Conservation (phyloP, 2,888 invertebrate genomes). For the Esperia sulphurella region DNA sequence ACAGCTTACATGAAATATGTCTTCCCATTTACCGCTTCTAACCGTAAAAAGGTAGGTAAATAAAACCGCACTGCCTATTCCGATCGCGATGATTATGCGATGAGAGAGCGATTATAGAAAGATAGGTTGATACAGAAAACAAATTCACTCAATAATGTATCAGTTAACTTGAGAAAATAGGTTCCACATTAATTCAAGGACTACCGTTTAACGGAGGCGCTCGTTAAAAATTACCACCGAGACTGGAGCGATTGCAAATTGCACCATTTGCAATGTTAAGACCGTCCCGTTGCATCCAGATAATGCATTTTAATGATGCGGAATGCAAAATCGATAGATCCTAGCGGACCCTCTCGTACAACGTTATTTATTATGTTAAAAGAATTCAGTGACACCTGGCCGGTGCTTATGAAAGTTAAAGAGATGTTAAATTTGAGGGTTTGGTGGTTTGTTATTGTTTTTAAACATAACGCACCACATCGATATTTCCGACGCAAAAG, state of each 20-base stretch:
- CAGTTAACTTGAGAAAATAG: neutral
- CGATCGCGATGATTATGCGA: too few relatives aligned
- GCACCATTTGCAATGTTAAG: constrained; percentile 75
- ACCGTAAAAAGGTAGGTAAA: too few relatives aligned
- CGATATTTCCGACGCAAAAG: too few relatives aligned
- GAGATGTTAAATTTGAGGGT: constrained; percentile 14
- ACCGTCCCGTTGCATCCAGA: constrained; percentile 56
- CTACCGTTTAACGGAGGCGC: constrained; percentile 48
- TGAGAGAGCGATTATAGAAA: neutral
- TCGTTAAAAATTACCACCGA: constrained; percentile 75
- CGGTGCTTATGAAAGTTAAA: constrained; percentile 35
- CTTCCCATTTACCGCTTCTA: too few relatives aligned
- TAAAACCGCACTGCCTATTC: too few relatives aligned
- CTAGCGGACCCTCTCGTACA: constrained; percentile 25
- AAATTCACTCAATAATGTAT: neutral
- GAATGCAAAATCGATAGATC: constrained; percentile 63
- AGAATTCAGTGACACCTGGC: constrained; percentile 55
- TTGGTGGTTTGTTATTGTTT: too few relatives aligned
- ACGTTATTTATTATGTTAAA: constrained; percentile 42
- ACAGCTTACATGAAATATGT: too few relatives aligned
- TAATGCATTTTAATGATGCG: constrained; percentile 80
- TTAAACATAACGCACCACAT: too few relatives aligned
- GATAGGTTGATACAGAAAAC: neutral
- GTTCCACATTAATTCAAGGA: constrained; percentile 60
- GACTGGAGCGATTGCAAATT: constrained; percentile 61